Evolutionary conservation across 2,888 invertebrate genomes (phyloP).

Genomic region (Encarsia formosa): DNA sequence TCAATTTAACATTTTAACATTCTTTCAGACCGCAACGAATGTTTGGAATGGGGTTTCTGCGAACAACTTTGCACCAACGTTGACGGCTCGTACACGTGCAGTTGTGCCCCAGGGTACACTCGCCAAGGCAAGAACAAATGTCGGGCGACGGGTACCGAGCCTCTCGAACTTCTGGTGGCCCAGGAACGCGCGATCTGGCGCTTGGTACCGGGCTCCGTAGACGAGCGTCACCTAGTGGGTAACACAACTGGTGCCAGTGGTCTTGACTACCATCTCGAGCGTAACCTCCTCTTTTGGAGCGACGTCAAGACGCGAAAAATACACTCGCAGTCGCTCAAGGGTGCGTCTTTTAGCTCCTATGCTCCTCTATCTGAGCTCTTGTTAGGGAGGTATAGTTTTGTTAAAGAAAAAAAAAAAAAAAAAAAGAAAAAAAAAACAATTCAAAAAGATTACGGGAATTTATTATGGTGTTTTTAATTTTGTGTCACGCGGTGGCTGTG

Average conservation of each 20-base stretch:
- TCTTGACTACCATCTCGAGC: constrained; percentile 75
- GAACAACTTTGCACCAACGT: constrained; percentile 91
- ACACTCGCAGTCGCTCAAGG: constrained; percentile 51
- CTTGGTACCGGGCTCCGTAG: constrained; percentile 64
- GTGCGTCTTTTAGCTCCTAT: no score
- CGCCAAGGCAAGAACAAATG: constrained; percentile 56
- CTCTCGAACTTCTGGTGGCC: constrained; percentile 64
- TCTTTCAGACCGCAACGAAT: constrained; percentile 80
- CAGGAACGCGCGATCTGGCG: constrained; percentile 69
- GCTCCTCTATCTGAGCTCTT: no score
- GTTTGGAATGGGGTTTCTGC: constrained; percentile 88
- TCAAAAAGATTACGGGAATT: no score
- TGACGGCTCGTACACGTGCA: constrained; percentile 78
- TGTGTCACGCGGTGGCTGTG: no score
- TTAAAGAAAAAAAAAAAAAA: no score
- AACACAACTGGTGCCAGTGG: constrained; percentile 84
- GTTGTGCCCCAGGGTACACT: constrained; percentile 75
- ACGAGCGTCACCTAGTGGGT: constrained; percentile 62
- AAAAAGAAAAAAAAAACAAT: no score
- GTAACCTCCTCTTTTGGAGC: constrained; percentile 82
- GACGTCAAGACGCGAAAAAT: constrained; percentile 84
- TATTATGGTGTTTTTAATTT: no score
- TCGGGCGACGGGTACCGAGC: constrained; percentile 56
- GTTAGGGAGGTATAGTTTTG: no score
- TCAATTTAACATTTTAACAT: background rate